Evolutionary conservation across 2,888 invertebrate species (phyloP).

Genomic region (Microplitis deprimator): DNA sequence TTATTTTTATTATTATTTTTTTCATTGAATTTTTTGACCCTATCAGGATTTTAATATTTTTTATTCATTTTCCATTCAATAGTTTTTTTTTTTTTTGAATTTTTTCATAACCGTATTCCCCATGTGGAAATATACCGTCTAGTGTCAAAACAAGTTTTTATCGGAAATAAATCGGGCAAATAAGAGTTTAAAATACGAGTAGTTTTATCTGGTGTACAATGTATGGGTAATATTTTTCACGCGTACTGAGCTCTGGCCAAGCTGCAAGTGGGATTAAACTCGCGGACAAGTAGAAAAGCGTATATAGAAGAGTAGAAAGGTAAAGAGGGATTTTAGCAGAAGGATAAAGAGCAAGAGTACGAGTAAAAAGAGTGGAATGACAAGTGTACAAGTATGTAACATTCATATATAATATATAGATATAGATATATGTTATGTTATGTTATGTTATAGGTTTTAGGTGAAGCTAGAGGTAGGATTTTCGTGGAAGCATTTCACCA

Average conservation of each 20-base stretch:
- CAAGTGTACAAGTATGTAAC: not conserved
- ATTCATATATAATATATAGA: too few relatives aligned
- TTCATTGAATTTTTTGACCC: constrained; percentile 7
- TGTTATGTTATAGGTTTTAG: too few relatives aligned
- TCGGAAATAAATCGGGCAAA: constrained; percentile 36
- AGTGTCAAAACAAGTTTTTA: constrained; percentile 40
- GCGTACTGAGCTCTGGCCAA: constrained; percentile 1
- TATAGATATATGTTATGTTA: too few relatives aligned
- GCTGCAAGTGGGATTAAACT: constrained; percentile 33
- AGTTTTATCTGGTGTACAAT: constrained; percentile 27
- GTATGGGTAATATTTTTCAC: constrained; percentile 29
- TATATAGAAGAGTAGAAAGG: not conserved
- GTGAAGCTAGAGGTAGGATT: constrained; percentile 20
- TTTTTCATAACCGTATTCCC: not conserved
- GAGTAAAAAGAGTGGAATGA: constrained; percentile 5
- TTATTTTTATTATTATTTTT: constrained; percentile 10
- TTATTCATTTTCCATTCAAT: constrained; percentile 8
- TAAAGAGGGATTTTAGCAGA: not conserved
- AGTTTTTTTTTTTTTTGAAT: not conserved
- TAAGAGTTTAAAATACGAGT: constrained; percentile 34
- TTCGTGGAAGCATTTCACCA: constrained; percentile 34
- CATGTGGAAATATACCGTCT: constrained; percentile 3
- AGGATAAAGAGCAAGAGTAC: not conserved
- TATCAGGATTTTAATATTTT: not conserved
- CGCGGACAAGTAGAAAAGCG: not conserved